These are phyloP conservation scores for Myotis findleyi DNA, from an alignment of 2,797 vertebrate species.

Conservation along the genomic window DNA sequence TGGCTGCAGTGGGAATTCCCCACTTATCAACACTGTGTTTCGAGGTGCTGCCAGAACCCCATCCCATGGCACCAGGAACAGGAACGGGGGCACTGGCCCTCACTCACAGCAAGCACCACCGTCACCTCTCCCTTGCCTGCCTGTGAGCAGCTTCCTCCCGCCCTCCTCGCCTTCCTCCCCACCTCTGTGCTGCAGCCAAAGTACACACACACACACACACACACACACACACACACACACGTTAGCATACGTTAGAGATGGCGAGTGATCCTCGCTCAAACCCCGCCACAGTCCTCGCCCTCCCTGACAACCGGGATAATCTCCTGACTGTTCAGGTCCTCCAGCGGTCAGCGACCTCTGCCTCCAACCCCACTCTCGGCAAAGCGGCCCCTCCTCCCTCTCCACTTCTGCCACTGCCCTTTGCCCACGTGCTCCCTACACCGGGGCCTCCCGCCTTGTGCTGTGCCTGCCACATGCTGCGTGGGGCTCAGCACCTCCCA, in stretches of 20 bases:
- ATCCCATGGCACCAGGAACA: background rate
- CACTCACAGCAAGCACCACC: background rate
- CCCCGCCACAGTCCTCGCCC: background rate
- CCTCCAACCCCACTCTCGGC: background rate
- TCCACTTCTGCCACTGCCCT: background rate
- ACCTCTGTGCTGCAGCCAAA: background rate
- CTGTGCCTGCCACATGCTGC: background rate
- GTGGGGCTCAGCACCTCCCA: background rate
- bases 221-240: fast-evolving
- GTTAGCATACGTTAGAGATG: background rate
- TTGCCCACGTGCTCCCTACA: fast-evolving
- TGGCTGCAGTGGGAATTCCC: background rate
- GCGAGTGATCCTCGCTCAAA: background rate
- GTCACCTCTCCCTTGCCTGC: background rate
- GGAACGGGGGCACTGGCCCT: background rate
- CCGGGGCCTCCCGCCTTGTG: fast-evolving
- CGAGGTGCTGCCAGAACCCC: background rate
- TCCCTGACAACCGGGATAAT: background rate
- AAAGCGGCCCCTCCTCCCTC: background rate
- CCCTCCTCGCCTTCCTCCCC: background rate
- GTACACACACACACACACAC: fast-evolving
- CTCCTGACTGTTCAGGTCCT: background rate
- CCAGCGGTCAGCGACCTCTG: background rate
- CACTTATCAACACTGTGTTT: background rate
- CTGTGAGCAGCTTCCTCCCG: background rate